Percentiles rank a stretch among this genome's conserved stretches.
These are phyloP conservation scores for Crocuta crocuta DNA, from an alignment of 2,113 vertebrate species.

Conservation along the genomic window DNA sequence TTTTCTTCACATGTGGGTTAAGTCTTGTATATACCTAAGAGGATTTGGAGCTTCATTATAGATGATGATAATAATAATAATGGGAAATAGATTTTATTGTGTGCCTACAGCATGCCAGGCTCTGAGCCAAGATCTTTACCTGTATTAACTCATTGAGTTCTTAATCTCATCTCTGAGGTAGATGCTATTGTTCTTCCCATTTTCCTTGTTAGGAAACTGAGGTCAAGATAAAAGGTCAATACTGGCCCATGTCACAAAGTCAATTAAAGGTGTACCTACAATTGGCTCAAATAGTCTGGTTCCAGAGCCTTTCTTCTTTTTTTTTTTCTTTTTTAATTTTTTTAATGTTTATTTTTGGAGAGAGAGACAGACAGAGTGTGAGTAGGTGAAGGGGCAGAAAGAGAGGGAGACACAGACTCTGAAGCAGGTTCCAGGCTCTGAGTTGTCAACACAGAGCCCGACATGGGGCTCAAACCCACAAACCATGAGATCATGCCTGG, in stretches of 20 bases:
- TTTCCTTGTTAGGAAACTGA: constrained; percentile 17
- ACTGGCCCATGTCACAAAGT: neutral
- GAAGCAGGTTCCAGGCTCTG: too few relatives aligned
- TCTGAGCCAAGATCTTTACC: neutral
- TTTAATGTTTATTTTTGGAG: too few relatives aligned
- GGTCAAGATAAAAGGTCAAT: neutral
- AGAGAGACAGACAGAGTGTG: too few relatives aligned
- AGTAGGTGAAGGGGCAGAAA: too few relatives aligned
- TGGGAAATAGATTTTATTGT: neutral
- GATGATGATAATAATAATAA: neutral
- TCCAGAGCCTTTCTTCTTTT: neutral
- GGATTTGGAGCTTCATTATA: neutral
- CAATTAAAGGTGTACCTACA: neutral
- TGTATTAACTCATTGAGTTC: neutral
- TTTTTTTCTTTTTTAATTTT: too few relatives aligned
- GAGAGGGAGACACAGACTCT: too few relatives aligned
- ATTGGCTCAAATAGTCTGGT: neutral
- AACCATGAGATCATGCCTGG: too few relatives aligned
- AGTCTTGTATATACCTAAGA: neutral
- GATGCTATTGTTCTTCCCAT: neutral
- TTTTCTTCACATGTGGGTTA: neutral
- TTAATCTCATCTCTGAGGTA: neutral
- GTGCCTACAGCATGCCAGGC: neutral
- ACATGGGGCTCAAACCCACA: too few relatives aligned
- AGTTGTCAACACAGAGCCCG: too few relatives aligned